Percentiles rank a stretch among this genome's conserved stretches.
Conservation (phyloP, 1,140 invertebrate species). For the Heterodera carotae region DNA sequence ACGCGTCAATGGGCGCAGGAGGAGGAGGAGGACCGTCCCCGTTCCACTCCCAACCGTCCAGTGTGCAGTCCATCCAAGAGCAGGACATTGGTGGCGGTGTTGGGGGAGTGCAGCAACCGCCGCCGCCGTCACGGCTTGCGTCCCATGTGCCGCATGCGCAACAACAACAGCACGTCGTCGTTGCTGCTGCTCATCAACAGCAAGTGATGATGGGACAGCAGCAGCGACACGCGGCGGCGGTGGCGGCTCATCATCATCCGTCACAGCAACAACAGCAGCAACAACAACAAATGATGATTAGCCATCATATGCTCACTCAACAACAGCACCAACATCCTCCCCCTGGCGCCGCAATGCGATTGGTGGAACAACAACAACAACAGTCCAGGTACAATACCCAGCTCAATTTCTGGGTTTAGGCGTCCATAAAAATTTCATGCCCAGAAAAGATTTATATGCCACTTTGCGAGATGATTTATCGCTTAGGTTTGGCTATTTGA, state of each 20-base stretch:
- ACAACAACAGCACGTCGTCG: too few species aligned
- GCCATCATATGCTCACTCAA: too few species aligned
- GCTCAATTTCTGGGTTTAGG: too few species aligned
- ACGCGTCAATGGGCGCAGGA: not conserved
- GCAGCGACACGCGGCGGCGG: not conserved
- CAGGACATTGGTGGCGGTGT: not conserved
- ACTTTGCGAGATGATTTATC: too few species aligned
- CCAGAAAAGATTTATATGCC: too few species aligned
- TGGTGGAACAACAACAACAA: too few species aligned
- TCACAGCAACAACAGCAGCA: too few species aligned
- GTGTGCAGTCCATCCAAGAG: not conserved
- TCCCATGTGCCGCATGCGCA: not conserved
- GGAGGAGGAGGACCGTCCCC: too few species aligned
- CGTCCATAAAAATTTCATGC: too few species aligned
- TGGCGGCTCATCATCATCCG: too few species aligned
- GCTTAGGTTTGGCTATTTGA: too few species aligned
- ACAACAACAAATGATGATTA: not conserved
- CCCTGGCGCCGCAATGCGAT: not conserved
- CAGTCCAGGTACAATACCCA: not conserved
- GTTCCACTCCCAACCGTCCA: not conserved
- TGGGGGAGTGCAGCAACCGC: too few species aligned
- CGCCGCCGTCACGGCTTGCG: not conserved
- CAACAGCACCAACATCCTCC: constrained; percentile 13
- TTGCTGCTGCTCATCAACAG: not conserved
- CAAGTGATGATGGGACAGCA: constrained; percentile 2